Evolutionary conservation across 2,797 vertebrate genomes (phyloP), one percentile per base, ranked within the genome.

Genomic region (Brotogeris chrysoptera): DNA sequence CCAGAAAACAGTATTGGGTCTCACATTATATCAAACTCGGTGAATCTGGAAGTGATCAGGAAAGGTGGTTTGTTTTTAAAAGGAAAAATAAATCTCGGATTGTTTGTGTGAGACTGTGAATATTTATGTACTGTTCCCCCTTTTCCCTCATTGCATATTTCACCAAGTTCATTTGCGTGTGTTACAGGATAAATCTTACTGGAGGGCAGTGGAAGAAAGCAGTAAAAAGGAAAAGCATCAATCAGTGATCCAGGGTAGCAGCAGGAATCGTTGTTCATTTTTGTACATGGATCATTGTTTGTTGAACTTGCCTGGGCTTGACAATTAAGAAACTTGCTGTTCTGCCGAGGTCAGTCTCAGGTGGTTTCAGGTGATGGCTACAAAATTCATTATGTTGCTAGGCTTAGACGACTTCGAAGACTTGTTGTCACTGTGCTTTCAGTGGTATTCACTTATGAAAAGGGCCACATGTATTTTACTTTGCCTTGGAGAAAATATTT

Each of bases 31-130:
- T 96, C 96, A 96, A 97, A 96, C 91, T 92, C 90, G 91, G 77
- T 98, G 97, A 98, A 98, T 98, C 98, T 98, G 98, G 98, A 98
- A 98, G 93, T 95, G 97, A 98, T 98, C 98, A 98, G 69, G 97
- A 97, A 98, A 98, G 98, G 97, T 97, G 98, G 97, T 96, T 97
- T 96, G 93, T 96, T 97, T 97, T 96, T 92, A 69, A 87, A 96
- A 96, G 95, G 87, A 92, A 96, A 97, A 98, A 98, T 97, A 98
- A 98, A 97, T 98, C 94, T 97, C 81, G 93, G 94, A 96, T 98
- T 98, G 97, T 98, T 98, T 98, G 97, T 97, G 97, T 96, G 98
- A 96, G 97, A 91, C 97, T 68, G 91, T 92, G 97, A 97, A 97
- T 98, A 98, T 98, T 98, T 98, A 98, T 98, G 96, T 97, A 96